Evolutionary conservation across 2,113 vertebrate genomes (phyloP).

Genomic region (Onychorhynchus coronatus): DNA sequence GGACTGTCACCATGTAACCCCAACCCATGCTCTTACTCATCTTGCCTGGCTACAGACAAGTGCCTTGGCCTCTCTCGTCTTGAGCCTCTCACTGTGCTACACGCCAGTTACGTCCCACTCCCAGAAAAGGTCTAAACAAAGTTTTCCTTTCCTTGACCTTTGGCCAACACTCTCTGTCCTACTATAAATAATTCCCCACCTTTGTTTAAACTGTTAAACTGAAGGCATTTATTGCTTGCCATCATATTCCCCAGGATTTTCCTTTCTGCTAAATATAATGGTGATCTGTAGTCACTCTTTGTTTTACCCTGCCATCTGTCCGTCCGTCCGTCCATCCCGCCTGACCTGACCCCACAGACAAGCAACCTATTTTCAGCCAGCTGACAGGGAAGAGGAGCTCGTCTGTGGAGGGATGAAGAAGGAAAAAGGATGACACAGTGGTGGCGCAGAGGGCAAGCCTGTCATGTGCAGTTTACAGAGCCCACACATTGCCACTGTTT

Average conservation of each 20-base stretch:
- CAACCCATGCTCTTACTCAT: neutral
- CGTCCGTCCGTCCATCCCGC: neutral
- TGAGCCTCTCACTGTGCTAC: neutral
- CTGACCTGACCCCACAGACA: neutral
- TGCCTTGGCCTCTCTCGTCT: neutral
- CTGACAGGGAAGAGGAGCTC: neutral
- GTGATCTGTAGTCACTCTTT: neutral
- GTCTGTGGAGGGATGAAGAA: neutral
- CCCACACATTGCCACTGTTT: neutral
- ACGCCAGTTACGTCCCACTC: neutral
- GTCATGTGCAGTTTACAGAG: neutral
- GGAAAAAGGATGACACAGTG: accelerated
- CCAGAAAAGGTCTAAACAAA: neutral
- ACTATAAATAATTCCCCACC: conserved; percentile 50
- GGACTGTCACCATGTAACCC: neutral
- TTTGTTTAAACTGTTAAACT: conserved; percentile 59
- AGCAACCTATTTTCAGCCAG: neutral
- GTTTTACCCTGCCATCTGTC: neutral
- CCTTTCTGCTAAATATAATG: neutral
- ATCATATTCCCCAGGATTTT: neutral
- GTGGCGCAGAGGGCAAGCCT: neutral
- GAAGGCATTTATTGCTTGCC: conserved; percentile 52
- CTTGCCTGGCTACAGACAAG: neutral
- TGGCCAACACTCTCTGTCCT: neutral
- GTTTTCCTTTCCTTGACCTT: conserved; percentile 55